Evolutionary conservation across 1,140 invertebrate genomes (phyloP).

Genomic region (Drosophila orosa): DNA sequence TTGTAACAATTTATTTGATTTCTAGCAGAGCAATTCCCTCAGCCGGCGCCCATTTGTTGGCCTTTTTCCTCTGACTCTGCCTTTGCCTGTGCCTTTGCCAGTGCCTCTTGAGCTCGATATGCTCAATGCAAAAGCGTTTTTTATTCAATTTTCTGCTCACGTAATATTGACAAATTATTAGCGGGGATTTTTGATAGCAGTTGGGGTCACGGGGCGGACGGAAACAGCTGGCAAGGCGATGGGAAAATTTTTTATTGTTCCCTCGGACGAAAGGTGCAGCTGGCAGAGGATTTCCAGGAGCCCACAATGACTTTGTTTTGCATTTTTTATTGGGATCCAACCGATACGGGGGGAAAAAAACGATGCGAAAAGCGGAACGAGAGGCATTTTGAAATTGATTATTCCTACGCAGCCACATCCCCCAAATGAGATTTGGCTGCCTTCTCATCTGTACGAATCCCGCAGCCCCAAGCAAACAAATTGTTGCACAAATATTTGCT

Average conservation of each 20-base stretch:
- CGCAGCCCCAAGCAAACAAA: conserved; percentile 66
- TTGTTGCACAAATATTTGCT: conserved; percentile 77
- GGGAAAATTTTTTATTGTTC: conserved; percentile 51
- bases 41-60: conserved; percentile 37
- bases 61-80: conserved; percentile 4
- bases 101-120: conserved; percentile 6
- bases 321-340: conserved; percentile 59
- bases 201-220: conserved; percentile 13
- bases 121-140: conserved; percentile 77
- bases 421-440: conserved; percentile 36
- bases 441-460: conserved; percentile 20
- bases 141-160: conserved; percentile 83
- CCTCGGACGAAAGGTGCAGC: conserved; percentile 62
- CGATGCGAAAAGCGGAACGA: conserved; percentile 23
- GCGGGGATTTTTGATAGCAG: conserved; percentile 76
- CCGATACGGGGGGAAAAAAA: neutral
- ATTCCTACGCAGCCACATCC: conserved; percentile 19
- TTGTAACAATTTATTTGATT: conserved; percentile 83
- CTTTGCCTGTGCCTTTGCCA: conserved; percentile 16
- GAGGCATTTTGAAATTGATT: conserved; percentile 75
- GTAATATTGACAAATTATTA: conserved; percentile 84
- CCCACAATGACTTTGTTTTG: conserved; percentile 61
- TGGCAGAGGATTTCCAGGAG: conserved; percentile 48
- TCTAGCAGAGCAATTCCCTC: conserved; percentile 43
- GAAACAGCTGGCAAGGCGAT: conserved; percentile 54